A percentile compares a stretch with the other conserved stretches of the same genome.
Conservation (phyloP, 2,113 vertebrate genomes). For the Menidia beryllina region DNA sequence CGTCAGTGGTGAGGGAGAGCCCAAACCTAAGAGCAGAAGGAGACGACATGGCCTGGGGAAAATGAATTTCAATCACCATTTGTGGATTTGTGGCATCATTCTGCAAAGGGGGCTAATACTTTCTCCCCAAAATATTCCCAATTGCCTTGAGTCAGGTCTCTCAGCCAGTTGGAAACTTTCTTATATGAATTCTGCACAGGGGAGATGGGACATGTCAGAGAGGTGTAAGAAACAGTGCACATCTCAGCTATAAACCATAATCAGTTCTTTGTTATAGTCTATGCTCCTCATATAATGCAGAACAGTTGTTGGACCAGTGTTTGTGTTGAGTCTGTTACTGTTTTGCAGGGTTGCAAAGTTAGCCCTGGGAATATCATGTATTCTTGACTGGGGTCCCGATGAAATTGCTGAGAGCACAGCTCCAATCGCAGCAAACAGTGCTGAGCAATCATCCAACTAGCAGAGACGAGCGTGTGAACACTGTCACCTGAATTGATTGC, state of each 20-base stretch:
- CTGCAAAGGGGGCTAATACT: neutral
- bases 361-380: conserved; percentile 43
- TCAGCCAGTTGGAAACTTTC: conserved; percentile 6
- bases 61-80: conserved; percentile 31
- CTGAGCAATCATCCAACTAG: conserved; percentile 35
- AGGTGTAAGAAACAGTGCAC: conserved; percentile 15
- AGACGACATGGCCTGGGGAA: conserved; percentile 8
- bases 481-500: conserved; percentile 7
- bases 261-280: conserved; percentile 23
- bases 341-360: conserved; percentile 41
- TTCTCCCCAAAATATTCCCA: neutral
- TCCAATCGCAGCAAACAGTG: conserved; percentile 48
- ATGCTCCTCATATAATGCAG: conserved; percentile 32
- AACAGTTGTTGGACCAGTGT: conserved; percentile 38
- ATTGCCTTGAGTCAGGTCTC: conserved; percentile 11
- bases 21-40: conserved; percentile 16
- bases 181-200: neutral
- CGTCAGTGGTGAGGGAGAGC: conserved; percentile 43
- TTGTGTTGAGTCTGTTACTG: conserved; percentile 32
- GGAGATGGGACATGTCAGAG: conserved; percentile 6
- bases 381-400: conserved; percentile 21
- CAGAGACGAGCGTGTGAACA: conserved; percentile 43
- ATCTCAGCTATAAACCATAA: neutral
- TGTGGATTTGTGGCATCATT: conserved; percentile 50
- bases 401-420: conserved; percentile 28